Percentiles rank a stretch among this genome's conserved stretches.
Evolutionary conservation across 2,888 invertebrate species (phyloP).

Genomic region (Heliothis peltigera): DNA sequence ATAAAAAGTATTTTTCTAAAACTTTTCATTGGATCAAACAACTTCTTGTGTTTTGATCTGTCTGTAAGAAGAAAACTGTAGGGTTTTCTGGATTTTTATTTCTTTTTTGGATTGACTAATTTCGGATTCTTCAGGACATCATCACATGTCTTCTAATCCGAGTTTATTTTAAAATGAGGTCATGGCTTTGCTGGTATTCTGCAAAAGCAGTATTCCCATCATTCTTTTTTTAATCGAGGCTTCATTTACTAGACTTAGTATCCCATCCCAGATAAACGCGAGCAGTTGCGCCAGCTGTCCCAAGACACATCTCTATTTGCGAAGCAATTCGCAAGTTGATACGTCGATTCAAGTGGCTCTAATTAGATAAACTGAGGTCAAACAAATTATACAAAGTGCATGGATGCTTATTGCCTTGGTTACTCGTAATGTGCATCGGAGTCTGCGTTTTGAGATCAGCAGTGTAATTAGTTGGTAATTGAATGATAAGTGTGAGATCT

Average conservation of each 20-base stretch:
- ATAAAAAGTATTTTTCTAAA: not conserved
- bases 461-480: constrained; percentile 16
- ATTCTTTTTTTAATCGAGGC: constrained; percentile 13
- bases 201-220: not conserved
- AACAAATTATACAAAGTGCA: constrained; percentile 69
- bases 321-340: constrained; percentile 51
- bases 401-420: constrained; percentile 43
- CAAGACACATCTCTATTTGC: constrained; percentile 31
- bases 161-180: not conserved
- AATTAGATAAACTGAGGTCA: constrained; percentile 78
- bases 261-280: constrained; percentile 41
- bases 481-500: constrained; percentile 14
- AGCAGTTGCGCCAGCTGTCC: constrained; percentile 23
- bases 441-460: constrained; percentile 15
- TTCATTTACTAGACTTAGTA: constrained; percentile 17
- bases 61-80: not conserved
- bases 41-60: no score
- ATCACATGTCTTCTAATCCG: not conserved
- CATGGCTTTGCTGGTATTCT: not conserved
- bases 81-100: not conserved
- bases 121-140: not conserved
- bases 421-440: constrained; percentile 24
- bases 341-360: constrained; percentile 69
- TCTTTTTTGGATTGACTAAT: not conserved
- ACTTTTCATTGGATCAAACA: not conserved